Evolutionary conservation across 2,797 vertebrate species (phyloP).

Genomic region (Falco columbarius): DNA sequence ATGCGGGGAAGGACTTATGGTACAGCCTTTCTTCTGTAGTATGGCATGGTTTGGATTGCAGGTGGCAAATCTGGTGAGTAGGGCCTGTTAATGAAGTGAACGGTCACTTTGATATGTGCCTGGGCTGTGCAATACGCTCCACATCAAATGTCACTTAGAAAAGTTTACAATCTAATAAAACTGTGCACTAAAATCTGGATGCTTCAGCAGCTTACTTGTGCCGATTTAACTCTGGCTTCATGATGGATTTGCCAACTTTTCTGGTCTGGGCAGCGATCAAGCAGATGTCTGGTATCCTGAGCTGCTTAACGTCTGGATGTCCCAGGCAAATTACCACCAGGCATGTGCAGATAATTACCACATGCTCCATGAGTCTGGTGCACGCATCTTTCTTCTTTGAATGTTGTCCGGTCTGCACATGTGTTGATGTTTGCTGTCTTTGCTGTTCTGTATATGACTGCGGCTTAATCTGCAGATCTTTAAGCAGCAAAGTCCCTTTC

Average conservation of each 20-base stretch:
- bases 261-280: background rate
- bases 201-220: background rate
- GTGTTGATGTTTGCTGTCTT: background rate
- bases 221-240: background rate
- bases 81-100: background rate
- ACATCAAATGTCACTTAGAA: background rate
- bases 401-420: rapidly evolving
- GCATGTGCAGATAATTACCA: background rate
- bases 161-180: background rate
- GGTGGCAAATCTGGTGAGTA: background rate
- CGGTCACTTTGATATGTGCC: background rate
- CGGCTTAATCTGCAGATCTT: background rate
- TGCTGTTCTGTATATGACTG: background rate
- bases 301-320: background rate
- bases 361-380: rapidly evolving
- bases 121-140: background rate
- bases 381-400: background rate
- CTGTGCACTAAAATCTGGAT: background rate
- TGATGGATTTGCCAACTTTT: background rate
- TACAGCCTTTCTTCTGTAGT: background rate
- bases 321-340: background rate
- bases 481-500: background rate
- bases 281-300: background rate
- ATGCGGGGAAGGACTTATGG: background rate
- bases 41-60: background rate